Base-by-base conservation (phyloP, 2,113 vertebrate genomes). In the Rhinogobius similis region DNA sequence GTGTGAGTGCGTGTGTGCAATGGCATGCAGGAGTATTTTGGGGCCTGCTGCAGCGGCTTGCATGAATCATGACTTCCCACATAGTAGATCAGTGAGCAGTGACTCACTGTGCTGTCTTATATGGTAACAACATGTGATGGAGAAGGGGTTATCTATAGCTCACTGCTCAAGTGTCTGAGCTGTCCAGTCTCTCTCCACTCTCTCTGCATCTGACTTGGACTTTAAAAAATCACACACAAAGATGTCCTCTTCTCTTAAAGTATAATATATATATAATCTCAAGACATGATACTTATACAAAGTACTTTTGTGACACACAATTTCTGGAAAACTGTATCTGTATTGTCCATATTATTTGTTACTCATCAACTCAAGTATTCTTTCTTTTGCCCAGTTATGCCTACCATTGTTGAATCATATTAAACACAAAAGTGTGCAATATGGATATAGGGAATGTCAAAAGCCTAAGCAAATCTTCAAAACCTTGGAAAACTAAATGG, bases 11-110 rank as follows among this genome's bases (percentile, higher is more conserved):
- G 20, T 88, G 73, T 78, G 78, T 81, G 61, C 77, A 79, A 88
- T 77, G 65, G 83, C 83, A 91, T 90, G 88, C 88, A 77, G 55
- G 87, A 86, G 84, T 93, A 92, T 93, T 91, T 88, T 81, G 84
- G 88, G 69, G 80, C 67, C 76, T 86, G 85, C 86, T 92, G 90
- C 86, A 41, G 89, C 88, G 88, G 88, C 91, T 88, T 83, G 92
- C 80, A 89, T 94, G 92, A 94, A 93, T 94, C 92, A 94, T 93
- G 91, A 93, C 91, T 93, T 93, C 92, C 92, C 90, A 94, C 92
- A 92, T 90, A 90, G 89, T 88, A 86, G 88, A 88, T 88, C 89
- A 92, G 90, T 81, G 86, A 88, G 88, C 70, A 78, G 87, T 93
- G 92, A 93, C 85, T 94, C 93, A 94, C 86, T 84, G 86, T 80